Conservation (phyloP, 2,113 vertebrate species). For the Pygoscelis adeliae region DNA sequence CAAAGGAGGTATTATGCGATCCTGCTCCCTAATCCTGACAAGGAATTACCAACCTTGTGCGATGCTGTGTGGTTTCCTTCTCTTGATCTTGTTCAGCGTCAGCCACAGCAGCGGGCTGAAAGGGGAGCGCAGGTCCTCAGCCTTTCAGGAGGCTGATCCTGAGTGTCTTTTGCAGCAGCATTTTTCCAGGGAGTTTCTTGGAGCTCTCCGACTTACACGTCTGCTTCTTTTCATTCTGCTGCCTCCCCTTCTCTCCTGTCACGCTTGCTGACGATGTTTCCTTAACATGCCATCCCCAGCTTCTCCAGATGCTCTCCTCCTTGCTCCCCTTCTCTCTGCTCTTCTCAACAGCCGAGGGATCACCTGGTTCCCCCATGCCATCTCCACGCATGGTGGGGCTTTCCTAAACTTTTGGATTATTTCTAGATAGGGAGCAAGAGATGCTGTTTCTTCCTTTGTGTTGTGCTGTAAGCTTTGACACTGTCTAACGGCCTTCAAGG, state of each 20-base stretch:
- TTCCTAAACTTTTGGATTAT: background rate
- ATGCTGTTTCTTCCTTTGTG: background rate
- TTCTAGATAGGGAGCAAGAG: background rate
- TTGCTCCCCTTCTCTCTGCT: background rate
- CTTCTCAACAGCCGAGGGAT: background rate
- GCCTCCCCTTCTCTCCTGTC: background rate
- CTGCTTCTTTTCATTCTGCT: background rate
- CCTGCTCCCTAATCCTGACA: background rate
- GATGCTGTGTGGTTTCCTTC: background rate
- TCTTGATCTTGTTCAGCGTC: background rate
- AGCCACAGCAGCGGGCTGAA: background rate
- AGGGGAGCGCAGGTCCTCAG: background rate
- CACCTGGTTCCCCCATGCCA: background rate
- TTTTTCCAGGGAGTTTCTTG: background rate
- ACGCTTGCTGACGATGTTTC: background rate
- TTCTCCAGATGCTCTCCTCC: background rate
- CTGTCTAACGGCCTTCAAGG: background rate
- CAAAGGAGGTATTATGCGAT: background rate
- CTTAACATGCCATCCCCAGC: background rate
- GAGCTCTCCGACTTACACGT: background rate
- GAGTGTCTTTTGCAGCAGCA: background rate
- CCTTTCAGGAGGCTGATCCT: background rate
- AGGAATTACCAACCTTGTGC: background rate
- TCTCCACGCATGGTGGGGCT: fast-evolving
- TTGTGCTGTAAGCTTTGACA: background rate